Evolutionary conservation across 1,140 invertebrate genomes (phyloP).

Genomic region (Augochlora pura): DNA sequence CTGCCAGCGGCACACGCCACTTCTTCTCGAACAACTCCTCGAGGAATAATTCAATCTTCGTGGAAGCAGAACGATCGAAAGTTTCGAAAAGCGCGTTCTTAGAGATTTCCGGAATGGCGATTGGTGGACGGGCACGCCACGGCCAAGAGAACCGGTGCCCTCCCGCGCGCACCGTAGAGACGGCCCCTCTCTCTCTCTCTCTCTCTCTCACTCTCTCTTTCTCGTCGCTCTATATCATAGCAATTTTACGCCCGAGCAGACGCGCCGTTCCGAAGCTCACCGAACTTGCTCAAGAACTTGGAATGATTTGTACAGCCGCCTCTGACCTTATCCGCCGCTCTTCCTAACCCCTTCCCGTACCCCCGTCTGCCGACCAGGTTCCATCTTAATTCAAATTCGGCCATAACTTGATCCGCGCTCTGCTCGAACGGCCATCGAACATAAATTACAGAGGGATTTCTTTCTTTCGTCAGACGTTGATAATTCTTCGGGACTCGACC

Average conservation of each 20-base stretch:
- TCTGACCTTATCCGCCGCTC: constrained; percentile 45
- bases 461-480: background rate
- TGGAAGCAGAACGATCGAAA: constrained; percentile 65
- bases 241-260: constrained; percentile 74
- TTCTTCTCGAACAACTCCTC: constrained; percentile 61
- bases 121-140: constrained; percentile 36
- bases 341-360: constrained; percentile 8
- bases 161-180: too few species aligned
- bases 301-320: constrained; percentile 72
- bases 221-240: constrained; percentile 71
- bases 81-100: constrained; percentile 64
- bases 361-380: background rate
- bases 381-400: constrained; percentile 66
- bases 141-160: background rate
- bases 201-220: constrained; percentile 2
- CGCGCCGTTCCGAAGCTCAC: constrained; percentile 66
- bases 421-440: background rate
- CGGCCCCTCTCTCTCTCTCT: too few species aligned
- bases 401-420: background rate
- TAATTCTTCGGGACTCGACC: background rate
- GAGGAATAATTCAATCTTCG: constrained; percentile 73
- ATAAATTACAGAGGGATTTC: background rate
- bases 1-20: constrained; percentile 54
- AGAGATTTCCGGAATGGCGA: constrained; percentile 57
- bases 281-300: constrained; percentile 71